Conservation (phyloP, 2,888 invertebrate species). For the Gymnocheta viridis region DNA sequence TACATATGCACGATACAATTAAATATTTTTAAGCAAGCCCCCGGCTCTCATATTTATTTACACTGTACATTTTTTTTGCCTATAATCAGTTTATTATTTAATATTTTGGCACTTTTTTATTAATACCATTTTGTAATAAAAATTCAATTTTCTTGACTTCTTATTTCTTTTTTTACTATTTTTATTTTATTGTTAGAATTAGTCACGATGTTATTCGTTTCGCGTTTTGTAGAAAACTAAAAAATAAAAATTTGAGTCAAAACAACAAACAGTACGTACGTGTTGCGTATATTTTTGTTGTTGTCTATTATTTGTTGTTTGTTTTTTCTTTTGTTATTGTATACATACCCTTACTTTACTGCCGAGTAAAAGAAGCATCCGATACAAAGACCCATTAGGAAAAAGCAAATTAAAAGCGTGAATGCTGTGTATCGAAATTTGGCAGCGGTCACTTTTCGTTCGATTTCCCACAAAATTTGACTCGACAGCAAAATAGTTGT, state of each 20-base stretch:
- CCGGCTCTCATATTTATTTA: neutral
- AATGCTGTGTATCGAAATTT: too few relatives aligned
- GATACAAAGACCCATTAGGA: conserved; percentile 22
- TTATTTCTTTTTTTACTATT: conserved; percentile 20
- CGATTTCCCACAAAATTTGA: too few relatives aligned
- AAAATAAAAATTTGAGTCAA: conserved; percentile 69
- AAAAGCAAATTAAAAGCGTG: neutral
- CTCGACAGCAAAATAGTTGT: too few relatives aligned
- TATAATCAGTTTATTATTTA: conserved; percentile 10
- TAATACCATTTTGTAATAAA: conserved; percentile 23
- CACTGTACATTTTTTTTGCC: neutral
- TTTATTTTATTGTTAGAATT: conserved; percentile 14
- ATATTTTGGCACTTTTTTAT: conserved; percentile 23
- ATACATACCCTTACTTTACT: conserved; percentile 49
- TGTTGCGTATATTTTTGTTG: conserved; percentile 58
- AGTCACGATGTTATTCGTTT: conserved; percentile 72
- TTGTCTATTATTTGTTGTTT: conserved; percentile 11
- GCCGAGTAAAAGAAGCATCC: conserved; percentile 16
- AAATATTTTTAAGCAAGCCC: neutral
- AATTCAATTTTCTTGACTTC: conserved; percentile 17
- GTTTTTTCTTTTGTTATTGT: conserved; percentile 37
- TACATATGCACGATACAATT: conserved; percentile 30
- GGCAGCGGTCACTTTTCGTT: too few relatives aligned
- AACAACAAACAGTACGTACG: conserved; percentile 66
- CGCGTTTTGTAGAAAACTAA: conserved; percentile 74